Base-by-base conservation (phyloP, 2,888 invertebrate species). In the Eurytoma californica region DNA sequence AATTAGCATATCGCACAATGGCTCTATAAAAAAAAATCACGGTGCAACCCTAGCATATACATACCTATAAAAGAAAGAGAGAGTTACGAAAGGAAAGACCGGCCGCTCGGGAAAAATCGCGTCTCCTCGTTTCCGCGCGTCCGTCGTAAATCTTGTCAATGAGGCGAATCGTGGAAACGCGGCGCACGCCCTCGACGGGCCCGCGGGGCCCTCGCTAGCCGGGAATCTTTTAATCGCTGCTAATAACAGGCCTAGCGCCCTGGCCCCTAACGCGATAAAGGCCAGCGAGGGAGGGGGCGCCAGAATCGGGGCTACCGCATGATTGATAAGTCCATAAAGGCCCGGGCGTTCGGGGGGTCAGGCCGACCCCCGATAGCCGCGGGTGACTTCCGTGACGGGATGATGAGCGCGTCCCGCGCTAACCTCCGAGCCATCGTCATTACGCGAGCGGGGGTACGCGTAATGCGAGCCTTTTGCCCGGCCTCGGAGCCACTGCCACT, bases 301-400 rank as follows among this genome's bases (percentile, higher is more conserved):
- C 72, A 66, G 55, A 24, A 70, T 49, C 79, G 65, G 55, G 79
- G 87, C 89, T 88, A 88, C 88, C 87, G 87, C 87, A 87, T 90
- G 90, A 90, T 90, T 89, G 89, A 89, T 90, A 90, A 89, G 90
- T 90, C 90, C 90, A 89, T 89, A 90, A 90, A 89, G 83, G 66
- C 18, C 82, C 82, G 82, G 20, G 30, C 80, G 83, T 83, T 83
- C 83, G 83, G 83, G 83, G 82, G 83, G 81, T 84, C 84, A 83
- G 84, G 82, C 83, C 14, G 14, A 30, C 61, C 5, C 18, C 53
- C 13, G n/a, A 39, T 86, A 83, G 89, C 89, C 89, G 84, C 88
- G 85, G 90, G 90, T 90, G 90, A 90, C 88, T 87, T 84, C 85
- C 57, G 53, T 89, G 90, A 90, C 89, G 87, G 87, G 90, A 90